A percentile compares a stretch with the other conserved stretches of the same genome.
Evolutionary conservation across 2,113 vertebrate genomes (phyloP).

Genomic region (Hippotragus niger): DNA sequence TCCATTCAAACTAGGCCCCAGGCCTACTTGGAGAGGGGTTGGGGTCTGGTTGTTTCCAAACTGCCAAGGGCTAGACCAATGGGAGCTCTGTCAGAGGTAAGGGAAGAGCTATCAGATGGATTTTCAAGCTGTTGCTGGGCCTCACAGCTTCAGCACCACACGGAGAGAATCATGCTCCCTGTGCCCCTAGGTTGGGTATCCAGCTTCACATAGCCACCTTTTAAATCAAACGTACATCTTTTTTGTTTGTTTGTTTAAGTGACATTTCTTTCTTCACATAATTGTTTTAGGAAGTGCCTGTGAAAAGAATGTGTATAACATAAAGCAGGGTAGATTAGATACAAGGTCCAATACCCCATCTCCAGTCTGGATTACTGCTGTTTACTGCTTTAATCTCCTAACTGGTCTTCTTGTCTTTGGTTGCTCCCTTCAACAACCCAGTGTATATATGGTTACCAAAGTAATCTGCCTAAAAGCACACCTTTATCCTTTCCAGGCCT

Average conservation of each 20-base stretch:
- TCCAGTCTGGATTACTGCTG: background rate
- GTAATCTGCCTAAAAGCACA: constrained; percentile 19
- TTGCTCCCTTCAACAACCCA: background rate
- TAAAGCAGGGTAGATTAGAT: background rate
- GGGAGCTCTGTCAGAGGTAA: too few species aligned
- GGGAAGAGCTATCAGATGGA: too few species aligned
- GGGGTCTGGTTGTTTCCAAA: too few species aligned
- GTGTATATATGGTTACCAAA: background rate
- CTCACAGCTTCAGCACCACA: too few species aligned
- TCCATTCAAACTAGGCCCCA: too few species aligned
- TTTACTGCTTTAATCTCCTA: background rate
- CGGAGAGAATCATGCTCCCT: too few species aligned
- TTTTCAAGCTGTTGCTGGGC: too few species aligned
- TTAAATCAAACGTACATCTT: background rate
- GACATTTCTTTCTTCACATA: background rate
- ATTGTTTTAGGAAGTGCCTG: background rate
- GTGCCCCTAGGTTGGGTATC: too few species aligned
- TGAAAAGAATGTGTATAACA: background rate
- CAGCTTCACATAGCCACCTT: background rate
- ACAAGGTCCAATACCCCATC: background rate
- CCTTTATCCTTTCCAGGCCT: background rate
- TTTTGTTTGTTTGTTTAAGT: background rate
- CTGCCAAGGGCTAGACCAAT: too few species aligned
- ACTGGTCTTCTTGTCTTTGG: background rate
- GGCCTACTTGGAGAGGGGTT: too few species aligned